phyloP scores from a whole-genome alignment of 2,797 vertebrate species.

The Chelidonichthys spinosus region DNA sequence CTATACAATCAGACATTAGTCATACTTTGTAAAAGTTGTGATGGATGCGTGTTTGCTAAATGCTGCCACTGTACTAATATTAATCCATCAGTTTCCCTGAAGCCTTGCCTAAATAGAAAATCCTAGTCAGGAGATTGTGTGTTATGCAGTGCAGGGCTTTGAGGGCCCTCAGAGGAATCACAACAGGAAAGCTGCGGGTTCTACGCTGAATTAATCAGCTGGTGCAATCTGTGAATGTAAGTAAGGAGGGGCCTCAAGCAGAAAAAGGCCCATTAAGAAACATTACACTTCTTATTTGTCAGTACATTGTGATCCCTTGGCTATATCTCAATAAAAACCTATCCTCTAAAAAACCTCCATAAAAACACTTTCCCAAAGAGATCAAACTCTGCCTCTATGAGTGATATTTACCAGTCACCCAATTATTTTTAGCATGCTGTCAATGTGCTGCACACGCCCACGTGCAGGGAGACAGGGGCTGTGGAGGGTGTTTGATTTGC shows the following conservation, averaged over 20 bases:
- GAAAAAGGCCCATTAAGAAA: conserved; percentile 63
- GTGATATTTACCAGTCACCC: conserved; percentile 79
- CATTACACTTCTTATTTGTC: conserved; percentile 55
- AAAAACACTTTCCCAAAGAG: conserved; percentile 54
- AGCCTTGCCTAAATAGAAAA: conserved; percentile 61
- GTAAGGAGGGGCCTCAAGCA: conserved; percentile 46
- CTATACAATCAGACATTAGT: conserved; percentile 57
- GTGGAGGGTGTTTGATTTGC: conserved; percentile 76
- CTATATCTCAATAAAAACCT: conserved; percentile 52
- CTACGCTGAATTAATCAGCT: conserved; percentile 69
- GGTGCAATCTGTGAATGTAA: conserved; percentile 67
- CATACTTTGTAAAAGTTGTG: conserved; percentile 59
- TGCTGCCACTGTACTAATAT: conserved; percentile 64
- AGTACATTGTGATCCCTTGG: conserved; percentile 44
- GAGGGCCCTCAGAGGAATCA: conserved; percentile 71
- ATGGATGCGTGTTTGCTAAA: conserved; percentile 70
- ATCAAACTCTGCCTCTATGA: conserved; percentile 68
- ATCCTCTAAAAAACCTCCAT: conserved; percentile 58
- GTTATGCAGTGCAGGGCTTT: conserved; percentile 58
- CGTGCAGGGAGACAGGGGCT: conserved; percentile 55
- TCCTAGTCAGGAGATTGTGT: conserved; percentile 59
- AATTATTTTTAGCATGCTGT: conserved; percentile 79
- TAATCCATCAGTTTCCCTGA: conserved; percentile 70
- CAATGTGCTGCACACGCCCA: conserved; percentile 65
- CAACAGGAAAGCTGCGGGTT: conserved; percentile 58